These are phyloP conservation scores for Myathropa florea DNA, from an alignment of 2,888 invertebrate species.

Conservation along the genomic window DNA sequence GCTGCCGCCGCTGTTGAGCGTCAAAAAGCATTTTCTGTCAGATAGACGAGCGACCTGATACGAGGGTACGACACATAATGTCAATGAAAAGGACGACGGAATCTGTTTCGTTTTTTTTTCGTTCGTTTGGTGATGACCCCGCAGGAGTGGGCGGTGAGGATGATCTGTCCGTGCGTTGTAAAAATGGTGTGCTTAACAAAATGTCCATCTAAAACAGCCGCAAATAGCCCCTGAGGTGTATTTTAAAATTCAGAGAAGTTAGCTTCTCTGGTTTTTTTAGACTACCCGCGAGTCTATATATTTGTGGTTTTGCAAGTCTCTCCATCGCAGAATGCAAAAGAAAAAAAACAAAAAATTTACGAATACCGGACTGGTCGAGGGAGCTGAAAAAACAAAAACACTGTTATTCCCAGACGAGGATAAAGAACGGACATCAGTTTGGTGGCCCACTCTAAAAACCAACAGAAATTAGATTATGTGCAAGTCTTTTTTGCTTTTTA, in stretches of 20 bases:
- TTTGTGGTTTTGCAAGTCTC: not conserved
- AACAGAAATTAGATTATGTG: constrained; percentile 61
- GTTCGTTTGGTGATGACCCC: not conserved
- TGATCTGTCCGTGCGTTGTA: constrained; percentile 20
- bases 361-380: not conserved
- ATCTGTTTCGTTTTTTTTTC: constrained; percentile 11
- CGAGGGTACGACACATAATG: constrained; percentile 33
- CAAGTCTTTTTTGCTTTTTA: constrained; percentile 21
- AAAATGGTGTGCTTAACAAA: constrained; percentile 61
- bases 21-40: constrained; percentile 47
- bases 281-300: not conserved
- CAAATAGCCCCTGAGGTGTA: constrained; percentile 60
- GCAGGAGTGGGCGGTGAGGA: not conserved
- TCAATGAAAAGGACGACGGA: constrained; percentile 45
- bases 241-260: constrained; percentile 63
- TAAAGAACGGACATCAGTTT: constrained; percentile 23
- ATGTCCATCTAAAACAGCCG: constrained; percentile 59
- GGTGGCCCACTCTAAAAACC: constrained; percentile 33
- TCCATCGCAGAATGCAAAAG: not conserved
- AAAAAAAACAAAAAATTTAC: not conserved
- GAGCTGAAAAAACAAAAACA: constrained; percentile 21
- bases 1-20: constrained; percentile 11
- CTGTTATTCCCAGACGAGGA: constrained; percentile 17
- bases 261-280: constrained; percentile 9
- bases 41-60: constrained; percentile 10